These are phyloP conservation scores for Pristionchus mayeri DNA, from an alignment of 2,888 invertebrate species.

Conservation along the genomic window DNA sequence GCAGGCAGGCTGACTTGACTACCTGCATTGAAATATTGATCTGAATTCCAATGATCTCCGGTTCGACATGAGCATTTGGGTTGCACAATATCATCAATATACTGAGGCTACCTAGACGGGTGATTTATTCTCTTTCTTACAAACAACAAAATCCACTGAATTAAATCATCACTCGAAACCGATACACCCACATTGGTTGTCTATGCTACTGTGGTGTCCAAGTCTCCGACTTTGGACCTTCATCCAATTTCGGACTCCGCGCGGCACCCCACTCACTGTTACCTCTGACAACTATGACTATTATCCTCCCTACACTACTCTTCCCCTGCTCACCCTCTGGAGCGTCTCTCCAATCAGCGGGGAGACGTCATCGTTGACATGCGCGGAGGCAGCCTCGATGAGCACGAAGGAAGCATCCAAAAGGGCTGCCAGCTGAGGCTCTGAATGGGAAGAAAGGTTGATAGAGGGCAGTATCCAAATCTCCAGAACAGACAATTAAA, in stretches of 20 bases:
- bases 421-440: slow-evolving; percentile 52
- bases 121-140: not conserved
- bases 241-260: too few species aligned
- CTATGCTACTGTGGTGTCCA: too few species aligned
- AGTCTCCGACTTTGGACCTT: too few species aligned
- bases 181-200: too few species aligned
- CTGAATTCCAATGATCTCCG: too few species aligned
- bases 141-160: not conserved
- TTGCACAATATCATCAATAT: too few species aligned
- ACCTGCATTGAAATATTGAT: not conserved
- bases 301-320: not conserved
- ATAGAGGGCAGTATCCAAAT: too few species aligned
- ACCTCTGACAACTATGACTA: not conserved
- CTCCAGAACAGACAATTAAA: too few species aligned
- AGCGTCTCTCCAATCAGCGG: slow-evolving; percentile 21
- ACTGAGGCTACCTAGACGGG: too few species aligned
- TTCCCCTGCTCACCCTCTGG: not conserved
- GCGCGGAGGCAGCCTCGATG: slow-evolving; percentile 49
- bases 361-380: slow-evolving; percentile 34
- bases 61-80: too few species aligned
- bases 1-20: not conserved
- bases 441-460: too few species aligned
- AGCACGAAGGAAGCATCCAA: slow-evolving; percentile 52
- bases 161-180: too few species aligned
- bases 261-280: not conserved